Evolutionary conservation across 1,140 invertebrate species (phyloP), one percentile per base, ranked within the genome.

Genomic region (Tribolium castaneum): DNA sequence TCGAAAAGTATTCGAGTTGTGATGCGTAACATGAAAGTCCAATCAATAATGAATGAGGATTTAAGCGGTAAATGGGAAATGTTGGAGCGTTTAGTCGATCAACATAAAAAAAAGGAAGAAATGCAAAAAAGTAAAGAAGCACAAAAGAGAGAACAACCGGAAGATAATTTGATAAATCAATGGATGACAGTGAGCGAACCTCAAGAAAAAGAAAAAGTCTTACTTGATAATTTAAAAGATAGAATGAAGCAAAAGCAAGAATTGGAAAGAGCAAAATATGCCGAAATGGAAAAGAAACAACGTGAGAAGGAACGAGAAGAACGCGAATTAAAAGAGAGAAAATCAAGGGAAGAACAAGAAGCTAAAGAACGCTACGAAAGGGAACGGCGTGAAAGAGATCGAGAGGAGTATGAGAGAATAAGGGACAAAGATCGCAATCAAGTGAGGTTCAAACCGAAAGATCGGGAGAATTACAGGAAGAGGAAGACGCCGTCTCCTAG

Each of bases 1-100:
- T 89, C 90, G 0, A 88, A 89, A 49, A 92, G 92, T 56, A 92
- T 93, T 81, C 88, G 91, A 1, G 91, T 93, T 0, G 88, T 91
- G 0, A 93, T 93, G 92, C 87, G 92, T 16, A 93, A 93, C 76
- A 91, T 92, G 72, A 87, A 87, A 54, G 85, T 86, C 5, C 86
- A 88, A 56, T 86, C 86, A 2, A 88, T 88, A 59, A 82, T 87
- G 70, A 87, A 89, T 25, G 88, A 90, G 49, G 88, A 89, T 56
- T 86, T 89, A 49, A 84, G 86, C 7, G 79, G 66, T 62, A 82
- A 80, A 80, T 75, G 85, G 83, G 82, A 83, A 51, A 80, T 84
- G 10, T 74, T 87, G 13, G 77, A 89, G 86, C 78, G 87, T 84
- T 0, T 90, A 85, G 35, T 89, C 85, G 78, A 88, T 80, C 83